Conservation (phyloP, 2,113 vertebrate genomes). For the Choloepus hoffmanni region DNA sequence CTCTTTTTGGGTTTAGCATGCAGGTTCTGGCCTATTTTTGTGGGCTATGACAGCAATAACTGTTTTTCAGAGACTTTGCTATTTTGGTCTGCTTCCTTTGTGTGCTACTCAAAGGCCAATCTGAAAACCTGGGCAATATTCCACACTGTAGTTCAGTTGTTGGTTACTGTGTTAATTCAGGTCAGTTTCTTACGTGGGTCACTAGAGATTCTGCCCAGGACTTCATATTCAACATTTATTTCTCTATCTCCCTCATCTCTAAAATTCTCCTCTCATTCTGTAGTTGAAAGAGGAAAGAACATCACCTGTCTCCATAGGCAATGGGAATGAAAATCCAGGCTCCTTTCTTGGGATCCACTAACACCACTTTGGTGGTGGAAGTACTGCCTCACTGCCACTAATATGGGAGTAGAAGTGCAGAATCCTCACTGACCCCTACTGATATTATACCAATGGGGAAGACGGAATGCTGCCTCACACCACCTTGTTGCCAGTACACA, state of each 20-base stretch:
- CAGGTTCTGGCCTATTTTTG: background rate
- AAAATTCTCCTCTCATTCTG: background rate
- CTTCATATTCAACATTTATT: slow-evolving; percentile 31
- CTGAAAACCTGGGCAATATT: slow-evolving; percentile 21
- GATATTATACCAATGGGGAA: background rate
- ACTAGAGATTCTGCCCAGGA: background rate
- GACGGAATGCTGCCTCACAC: background rate
- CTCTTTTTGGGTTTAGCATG: background rate
- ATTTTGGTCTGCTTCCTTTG: slow-evolving; percentile 35
- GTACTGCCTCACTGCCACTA: background rate
- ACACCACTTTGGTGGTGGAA: background rate
- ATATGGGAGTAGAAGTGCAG: background rate
- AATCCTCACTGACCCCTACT: background rate
- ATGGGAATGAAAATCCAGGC: background rate
- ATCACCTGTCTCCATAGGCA: background rate
- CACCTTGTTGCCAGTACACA: background rate
- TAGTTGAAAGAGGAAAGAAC: background rate
- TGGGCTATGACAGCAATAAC: background rate
- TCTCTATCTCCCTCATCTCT: background rate
- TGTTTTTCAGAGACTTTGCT: slow-evolving; percentile 19
- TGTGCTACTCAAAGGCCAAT: background rate
- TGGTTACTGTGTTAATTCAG: slow-evolving; percentile 10
- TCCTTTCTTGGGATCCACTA: background rate
- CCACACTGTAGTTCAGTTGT: background rate
- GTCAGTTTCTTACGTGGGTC: background rate